Evolutionary conservation across 2,888 invertebrate species (phyloP).

Genomic region (Disparrhopalites patrizii): DNA sequence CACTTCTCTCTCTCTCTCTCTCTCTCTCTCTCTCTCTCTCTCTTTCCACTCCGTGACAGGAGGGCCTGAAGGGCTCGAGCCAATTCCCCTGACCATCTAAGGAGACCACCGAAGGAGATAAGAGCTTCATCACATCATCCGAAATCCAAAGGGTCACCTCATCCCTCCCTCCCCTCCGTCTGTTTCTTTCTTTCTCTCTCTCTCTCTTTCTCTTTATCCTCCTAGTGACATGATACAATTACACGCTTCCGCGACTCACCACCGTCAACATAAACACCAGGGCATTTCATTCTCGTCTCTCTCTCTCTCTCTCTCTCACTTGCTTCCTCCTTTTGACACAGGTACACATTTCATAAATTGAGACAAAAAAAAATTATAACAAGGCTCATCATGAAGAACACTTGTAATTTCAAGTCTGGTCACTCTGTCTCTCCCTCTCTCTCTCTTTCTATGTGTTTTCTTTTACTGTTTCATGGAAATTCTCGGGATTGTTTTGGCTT

Average conservation of each 20-base stretch:
- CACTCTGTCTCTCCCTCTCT: neutral
- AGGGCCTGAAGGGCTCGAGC: constrained; percentile 35
- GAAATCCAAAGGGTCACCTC: constrained; percentile 16
- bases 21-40: too few species aligned
- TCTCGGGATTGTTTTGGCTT: neutral
- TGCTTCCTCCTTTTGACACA: neutral
- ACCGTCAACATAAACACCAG: constrained; percentile 20
- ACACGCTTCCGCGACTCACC: constrained; percentile 15
- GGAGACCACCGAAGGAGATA: constrained; percentile 44
- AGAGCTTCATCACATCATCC: constrained; percentile 40
- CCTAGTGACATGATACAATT: constrained; percentile 21
- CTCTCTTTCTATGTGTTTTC: neutral
- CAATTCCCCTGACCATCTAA: constrained; percentile 26
- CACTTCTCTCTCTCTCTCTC: too few species aligned
- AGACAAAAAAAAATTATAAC: neutral
- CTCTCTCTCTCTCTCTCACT: too few species aligned
- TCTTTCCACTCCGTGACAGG: constrained; percentile 33
- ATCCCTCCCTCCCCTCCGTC: too few species aligned
- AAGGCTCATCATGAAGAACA: too few species aligned
- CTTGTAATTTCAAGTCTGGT: neutral
- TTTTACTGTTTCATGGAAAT: neutral
- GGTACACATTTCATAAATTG: neutral
- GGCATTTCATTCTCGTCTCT: too few species aligned
- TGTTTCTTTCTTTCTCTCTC: constrained; percentile 1
- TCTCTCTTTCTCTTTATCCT: neutral